Evolutionary conservation across 2,797 vertebrate species (phyloP).

Genomic region (Esox lucius): DNA sequence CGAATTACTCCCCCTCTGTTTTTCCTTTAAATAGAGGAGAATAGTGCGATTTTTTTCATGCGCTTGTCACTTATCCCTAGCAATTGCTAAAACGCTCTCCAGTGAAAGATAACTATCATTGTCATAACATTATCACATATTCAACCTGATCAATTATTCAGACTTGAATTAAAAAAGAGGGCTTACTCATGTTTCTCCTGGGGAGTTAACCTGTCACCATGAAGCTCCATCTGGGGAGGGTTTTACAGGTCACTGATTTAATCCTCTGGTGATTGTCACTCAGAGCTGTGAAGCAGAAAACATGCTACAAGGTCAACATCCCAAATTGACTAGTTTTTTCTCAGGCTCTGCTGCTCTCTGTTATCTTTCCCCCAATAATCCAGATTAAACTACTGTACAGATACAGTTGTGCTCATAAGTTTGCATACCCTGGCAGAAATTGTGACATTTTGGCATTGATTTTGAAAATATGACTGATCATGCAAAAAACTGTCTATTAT

Average conservation of each 20-base stretch:
- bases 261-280: background rate
- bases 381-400: background rate
- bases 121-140: background rate
- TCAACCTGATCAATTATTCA: conserved; percentile 22
- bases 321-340: background rate
- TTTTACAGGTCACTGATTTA: conserved; percentile 14
- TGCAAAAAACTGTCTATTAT: no score
- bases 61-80: background rate
- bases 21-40: background rate
- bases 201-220: conserved; percentile 42
- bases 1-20: background rate
- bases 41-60: background rate
- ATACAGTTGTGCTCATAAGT: background rate
- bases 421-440: no score
- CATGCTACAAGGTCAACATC: background rate
- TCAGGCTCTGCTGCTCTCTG: background rate
- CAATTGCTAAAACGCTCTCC: conserved; percentile 7
- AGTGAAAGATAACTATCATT: conserved; percentile 13
- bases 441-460: no score
- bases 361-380: background rate
- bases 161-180: conserved; percentile 13
- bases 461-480: no score
- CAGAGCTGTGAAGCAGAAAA: background rate
- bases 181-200: conserved; percentile 31
- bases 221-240: conserved; percentile 1